phyloP scores from a whole-genome alignment of 2,113 vertebrate species.

The Parotia lawesii region DNA sequence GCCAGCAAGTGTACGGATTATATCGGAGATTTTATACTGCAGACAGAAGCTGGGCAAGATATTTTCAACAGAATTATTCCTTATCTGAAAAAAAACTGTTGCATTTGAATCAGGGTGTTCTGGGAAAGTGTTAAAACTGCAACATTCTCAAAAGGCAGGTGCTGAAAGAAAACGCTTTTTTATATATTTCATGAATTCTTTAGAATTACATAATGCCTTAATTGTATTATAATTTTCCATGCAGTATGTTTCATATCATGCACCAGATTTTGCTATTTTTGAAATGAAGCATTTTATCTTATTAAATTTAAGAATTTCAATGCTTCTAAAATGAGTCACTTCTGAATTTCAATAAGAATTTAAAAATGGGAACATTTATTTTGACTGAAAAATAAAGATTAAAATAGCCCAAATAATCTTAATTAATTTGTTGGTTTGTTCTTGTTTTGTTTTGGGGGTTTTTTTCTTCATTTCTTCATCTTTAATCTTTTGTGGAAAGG shows the following conservation, averaged over 20 bases:
- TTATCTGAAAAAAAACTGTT: conserved; percentile 25
- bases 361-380: not conserved
- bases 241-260: not conserved
- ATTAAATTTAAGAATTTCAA: not conserved
- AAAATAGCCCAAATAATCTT: not conserved
- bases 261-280: not conserved
- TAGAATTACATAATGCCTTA: not conserved
- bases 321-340: not conserved
- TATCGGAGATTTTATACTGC: not conserved
- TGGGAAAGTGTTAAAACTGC: not conserved
- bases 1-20: conserved; percentile 19
- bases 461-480: accelerated
- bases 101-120: not conserved
- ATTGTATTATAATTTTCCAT: not conserved
- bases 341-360: not conserved
- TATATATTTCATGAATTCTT: not conserved
- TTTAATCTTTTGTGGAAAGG: not conserved
- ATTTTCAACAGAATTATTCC: not conserved
- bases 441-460: too few relatives aligned
- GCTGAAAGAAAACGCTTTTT: not conserved
- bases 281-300: not conserved
- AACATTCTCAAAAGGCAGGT: not conserved
- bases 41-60: not conserved
- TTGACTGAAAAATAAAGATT: not conserved
- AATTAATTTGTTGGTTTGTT: not conserved